These are phyloP conservation scores for Clistopyga incitator DNA, from an alignment of 2,888 invertebrate species.

Conservation along the genomic window DNA sequence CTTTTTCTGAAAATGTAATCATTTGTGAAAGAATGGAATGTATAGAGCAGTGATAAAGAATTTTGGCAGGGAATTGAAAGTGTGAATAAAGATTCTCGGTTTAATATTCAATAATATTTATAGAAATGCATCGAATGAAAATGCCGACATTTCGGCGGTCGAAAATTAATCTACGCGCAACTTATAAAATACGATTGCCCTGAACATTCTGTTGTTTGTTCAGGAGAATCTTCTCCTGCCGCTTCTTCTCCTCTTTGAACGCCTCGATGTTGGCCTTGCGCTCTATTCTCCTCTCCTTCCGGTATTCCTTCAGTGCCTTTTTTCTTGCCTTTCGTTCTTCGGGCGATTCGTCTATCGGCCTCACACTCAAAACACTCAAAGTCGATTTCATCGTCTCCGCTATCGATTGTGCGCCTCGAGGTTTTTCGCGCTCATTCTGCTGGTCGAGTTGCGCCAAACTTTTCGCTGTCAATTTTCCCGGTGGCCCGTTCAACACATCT, in stretches of 20 bases:
- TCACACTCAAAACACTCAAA: conserved; percentile 88
- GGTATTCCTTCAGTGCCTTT: conserved; percentile 91
- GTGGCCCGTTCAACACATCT: conserved; percentile 86
- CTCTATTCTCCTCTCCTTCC: conserved; percentile 91
- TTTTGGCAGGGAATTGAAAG: too few relatives aligned
- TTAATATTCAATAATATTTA: conserved; percentile 38
- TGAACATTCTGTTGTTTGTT: conserved; percentile 91
- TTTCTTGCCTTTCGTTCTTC: conserved; percentile 93
- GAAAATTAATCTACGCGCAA: conserved; percentile 44
- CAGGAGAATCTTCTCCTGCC: conserved; percentile 91
- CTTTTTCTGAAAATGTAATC: too few relatives aligned
- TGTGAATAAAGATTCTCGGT: neutral
- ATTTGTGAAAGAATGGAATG: too few relatives aligned
- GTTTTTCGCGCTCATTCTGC: conserved; percentile 79
- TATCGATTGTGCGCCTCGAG: conserved; percentile 86
- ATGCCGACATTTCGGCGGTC: conserved; percentile 22
- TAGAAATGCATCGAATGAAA: conserved; percentile 38
- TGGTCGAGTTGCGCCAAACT: conserved; percentile 89
- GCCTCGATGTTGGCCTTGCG: conserved; percentile 92
- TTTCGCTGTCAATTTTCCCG: conserved; percentile 88
- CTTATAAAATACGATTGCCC: conserved; percentile 88
- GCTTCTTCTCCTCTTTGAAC: conserved; percentile 94
- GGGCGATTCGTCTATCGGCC: conserved; percentile 91
- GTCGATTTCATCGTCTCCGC: conserved; percentile 89
- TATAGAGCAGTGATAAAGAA: too few relatives aligned